Conservation (phyloP, 2,113 vertebrate species). For the Oenanthe melanoleuca region DNA sequence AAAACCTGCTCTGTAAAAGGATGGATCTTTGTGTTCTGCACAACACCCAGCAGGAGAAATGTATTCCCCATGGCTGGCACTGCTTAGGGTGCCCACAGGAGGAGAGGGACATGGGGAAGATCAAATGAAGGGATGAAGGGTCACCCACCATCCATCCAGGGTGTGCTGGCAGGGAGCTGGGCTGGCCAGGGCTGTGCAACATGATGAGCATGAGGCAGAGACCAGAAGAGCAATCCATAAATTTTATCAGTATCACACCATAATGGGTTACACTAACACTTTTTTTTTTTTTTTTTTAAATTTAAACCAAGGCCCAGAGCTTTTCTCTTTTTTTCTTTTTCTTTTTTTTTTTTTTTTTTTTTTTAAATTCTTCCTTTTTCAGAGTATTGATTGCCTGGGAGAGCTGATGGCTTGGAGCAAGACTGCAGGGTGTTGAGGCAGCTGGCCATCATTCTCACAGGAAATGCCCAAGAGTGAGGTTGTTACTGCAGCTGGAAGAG, state of each 20-base stretch:
- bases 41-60: neutral
- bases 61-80: neutral
- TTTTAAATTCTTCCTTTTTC: neutral
- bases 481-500: neutral
- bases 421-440: conserved; percentile 8
- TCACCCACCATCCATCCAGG: neutral
- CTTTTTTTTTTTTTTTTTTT: neutral
- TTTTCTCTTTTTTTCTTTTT: too few species aligned
- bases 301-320: neutral
- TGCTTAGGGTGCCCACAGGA: neutral
- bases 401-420: conserved; percentile 43
- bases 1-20: fast-evolving
- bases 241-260: neutral
- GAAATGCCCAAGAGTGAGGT: neutral
- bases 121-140: fast-evolving
- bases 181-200: neutral
- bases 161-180: neutral
- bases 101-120: neutral
- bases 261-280: neutral
- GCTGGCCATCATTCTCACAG: neutral
- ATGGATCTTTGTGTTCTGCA: fast-evolving
- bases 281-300: neutral
- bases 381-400: neutral
- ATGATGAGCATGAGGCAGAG: neutral
- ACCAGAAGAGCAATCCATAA: neutral